Evolutionary conservation across 2,888 invertebrate species (phyloP).

Genomic region (Xylophagus ater): DNA sequence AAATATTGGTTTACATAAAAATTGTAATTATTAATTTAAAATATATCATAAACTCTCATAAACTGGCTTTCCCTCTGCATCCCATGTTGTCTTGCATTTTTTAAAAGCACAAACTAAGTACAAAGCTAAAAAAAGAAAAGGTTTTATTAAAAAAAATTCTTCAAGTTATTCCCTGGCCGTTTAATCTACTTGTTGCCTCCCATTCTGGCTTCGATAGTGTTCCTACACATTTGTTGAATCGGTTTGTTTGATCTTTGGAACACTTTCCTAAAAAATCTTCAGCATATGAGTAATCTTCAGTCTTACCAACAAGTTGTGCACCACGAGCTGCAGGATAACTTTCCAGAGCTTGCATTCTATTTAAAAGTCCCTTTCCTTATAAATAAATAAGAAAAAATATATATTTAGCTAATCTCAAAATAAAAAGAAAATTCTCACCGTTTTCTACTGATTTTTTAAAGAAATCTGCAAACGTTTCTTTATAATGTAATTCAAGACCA

Average conservation of each 20-base stretch:
- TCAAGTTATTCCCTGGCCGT: slow-evolving; percentile 31
- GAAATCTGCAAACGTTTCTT: slow-evolving; percentile 68
- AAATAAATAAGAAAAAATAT: background rate
- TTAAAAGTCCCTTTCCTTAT: slow-evolving; percentile 45
- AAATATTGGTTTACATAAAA: too few species aligned
- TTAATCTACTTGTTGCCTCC: slow-evolving; percentile 75
- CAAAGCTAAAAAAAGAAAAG: slow-evolving; percentile 49
- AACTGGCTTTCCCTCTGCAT: slow-evolving; percentile 50
- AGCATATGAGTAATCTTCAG: slow-evolving; percentile 64
- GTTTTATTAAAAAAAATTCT: slow-evolving; percentile 14
- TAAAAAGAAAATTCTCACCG: slow-evolving; percentile 19
- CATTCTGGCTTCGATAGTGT: slow-evolving; percentile 83
- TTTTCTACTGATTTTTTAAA: slow-evolving; percentile 40
- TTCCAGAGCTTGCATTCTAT: slow-evolving; percentile 71
- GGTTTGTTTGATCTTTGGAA: slow-evolving; percentile 20
- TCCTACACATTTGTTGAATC: slow-evolving; percentile 50
- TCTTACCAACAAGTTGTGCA: slow-evolving; percentile 46
- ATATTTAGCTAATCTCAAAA: background rate
- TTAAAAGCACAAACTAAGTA: slow-evolving; percentile 76
- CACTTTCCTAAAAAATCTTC: slow-evolving; percentile 42
- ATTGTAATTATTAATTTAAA: too few species aligned
- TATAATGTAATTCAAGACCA: slow-evolving; percentile 56
- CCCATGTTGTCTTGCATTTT: slow-evolving; percentile 59
- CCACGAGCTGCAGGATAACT: slow-evolving; percentile 51
- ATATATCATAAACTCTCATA: too few species aligned